Evolutionary conservation across 2,797 vertebrate genomes (phyloP).

Genomic region (Rhodeus uyekii): DNA sequence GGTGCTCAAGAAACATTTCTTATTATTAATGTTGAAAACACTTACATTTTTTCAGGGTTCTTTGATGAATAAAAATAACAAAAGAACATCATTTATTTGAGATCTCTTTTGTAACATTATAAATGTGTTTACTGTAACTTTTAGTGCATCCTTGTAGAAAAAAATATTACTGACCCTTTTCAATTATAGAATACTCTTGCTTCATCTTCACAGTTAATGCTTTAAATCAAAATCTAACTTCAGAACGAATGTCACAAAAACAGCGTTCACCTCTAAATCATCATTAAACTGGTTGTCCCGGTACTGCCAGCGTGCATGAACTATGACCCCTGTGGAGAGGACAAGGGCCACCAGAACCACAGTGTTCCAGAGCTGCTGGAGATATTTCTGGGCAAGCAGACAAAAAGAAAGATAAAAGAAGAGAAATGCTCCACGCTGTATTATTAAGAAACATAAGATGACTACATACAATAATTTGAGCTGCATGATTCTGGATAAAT

Average conservation of each 20-base stretch:
- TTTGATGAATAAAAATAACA: not conserved
- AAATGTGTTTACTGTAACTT: not conserved
- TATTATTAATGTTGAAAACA: not conserved
- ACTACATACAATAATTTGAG: not conserved
- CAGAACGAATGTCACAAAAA: not conserved
- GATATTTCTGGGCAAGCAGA: constrained; percentile 80
- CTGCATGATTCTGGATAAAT: not conserved
- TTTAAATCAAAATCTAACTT: not conserved
- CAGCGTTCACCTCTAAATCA: constrained; percentile 78
- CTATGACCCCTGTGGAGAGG: constrained; percentile 88
- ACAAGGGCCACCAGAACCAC: constrained; percentile 91
- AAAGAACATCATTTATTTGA: not conserved
- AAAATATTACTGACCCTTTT: not conserved
- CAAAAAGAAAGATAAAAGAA: constrained; percentile 1
- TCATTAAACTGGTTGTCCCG: constrained; percentile 76
- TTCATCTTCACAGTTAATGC: not conserved
- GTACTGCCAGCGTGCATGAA: constrained; percentile 90
- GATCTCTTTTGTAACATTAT: not conserved
- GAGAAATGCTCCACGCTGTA: not conserved
- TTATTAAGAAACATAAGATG: not conserved
- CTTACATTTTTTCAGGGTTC: not conserved
- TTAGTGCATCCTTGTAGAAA: not conserved
- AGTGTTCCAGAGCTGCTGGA: constrained; percentile 95
- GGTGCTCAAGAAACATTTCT: not conserved
- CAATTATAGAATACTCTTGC: not conserved